Percentiles rank a stretch among this genome's conserved stretches.
Evolutionary conservation across 2,797 vertebrate genomes (phyloP).

Genomic region (Mormyrops attenuatus): DNA sequence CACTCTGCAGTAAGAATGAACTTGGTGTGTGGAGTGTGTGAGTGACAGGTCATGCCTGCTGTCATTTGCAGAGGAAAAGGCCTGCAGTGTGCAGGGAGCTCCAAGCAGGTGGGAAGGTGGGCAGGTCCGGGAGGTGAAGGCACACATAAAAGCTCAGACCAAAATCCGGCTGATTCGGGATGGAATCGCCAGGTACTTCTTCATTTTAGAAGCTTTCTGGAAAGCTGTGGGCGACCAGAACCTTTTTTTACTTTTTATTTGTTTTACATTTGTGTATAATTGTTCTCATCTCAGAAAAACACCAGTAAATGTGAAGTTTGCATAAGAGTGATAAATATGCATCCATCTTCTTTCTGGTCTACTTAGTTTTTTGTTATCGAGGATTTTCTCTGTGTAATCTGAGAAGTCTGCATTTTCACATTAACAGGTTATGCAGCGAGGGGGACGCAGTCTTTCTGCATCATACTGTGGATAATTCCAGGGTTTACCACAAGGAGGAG

Average conservation of each 20-base stretch:
- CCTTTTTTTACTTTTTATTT: neutral
- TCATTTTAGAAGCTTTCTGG: neutral
- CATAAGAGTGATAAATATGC: neutral
- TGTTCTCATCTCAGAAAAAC: neutral
- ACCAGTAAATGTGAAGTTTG: neutral
- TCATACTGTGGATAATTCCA: conserved; percentile 83
- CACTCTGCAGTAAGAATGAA: neutral
- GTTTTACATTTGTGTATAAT: neutral
- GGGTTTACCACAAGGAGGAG: conserved; percentile 89
- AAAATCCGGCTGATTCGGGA: conserved; percentile 73
- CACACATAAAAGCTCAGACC: conserved; percentile 66
- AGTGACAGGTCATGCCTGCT: neutral
- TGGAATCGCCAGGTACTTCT: conserved; percentile 65
- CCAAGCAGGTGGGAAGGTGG: conserved; percentile 69
- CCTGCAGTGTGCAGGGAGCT: conserved; percentile 74
- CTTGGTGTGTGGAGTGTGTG: neutral
- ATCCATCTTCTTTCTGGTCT: neutral
- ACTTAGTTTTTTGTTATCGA: neutral
- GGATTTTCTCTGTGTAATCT: neutral
- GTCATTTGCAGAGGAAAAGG: conserved; percentile 61
- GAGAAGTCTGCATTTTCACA: neutral
- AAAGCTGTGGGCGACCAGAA: neutral
- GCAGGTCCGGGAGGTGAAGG: conserved; percentile 49
- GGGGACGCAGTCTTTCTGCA: conserved; percentile 73
- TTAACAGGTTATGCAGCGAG: conserved; percentile 75